Percentiles rank a stretch among this genome's conserved stretches.
These are phyloP conservation scores for Platygyra sinensis DNA, from an alignment of 64 coral and sea anemone species.

Conservation along the genomic window DNA sequence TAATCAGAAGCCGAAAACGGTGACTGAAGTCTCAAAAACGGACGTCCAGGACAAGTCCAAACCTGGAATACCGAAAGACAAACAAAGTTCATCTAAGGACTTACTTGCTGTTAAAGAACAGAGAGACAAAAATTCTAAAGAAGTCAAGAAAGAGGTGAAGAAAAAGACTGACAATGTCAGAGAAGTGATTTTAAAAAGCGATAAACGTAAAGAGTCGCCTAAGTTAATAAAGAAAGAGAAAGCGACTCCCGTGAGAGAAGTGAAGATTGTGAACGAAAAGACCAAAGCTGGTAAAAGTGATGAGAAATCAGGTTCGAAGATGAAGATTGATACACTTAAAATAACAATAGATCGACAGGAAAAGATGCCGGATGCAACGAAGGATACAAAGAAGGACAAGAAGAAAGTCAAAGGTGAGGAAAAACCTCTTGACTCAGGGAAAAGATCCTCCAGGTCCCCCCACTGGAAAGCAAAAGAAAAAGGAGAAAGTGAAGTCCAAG, in stretches of 20 bases:
- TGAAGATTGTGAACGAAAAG: slow-evolving; percentile 21
- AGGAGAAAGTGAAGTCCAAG: slow-evolving; percentile 26
- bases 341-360: slow-evolving; percentile 31
- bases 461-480: slow-evolving; percentile 33
- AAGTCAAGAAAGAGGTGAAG: not conserved
- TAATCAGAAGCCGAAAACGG: not conserved
- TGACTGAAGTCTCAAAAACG: not conserved
- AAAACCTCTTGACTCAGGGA: not conserved
- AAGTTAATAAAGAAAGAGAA: slow-evolving; percentile 10
- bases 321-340: slow-evolving; percentile 6
- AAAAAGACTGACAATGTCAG: slow-evolving; percentile 23
- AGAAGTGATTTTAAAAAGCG: slow-evolving; percentile 41
- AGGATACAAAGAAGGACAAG: not conserved
- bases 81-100: not conserved
- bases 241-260: slow-evolving; percentile 1
- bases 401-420: not conserved
- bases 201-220: slow-evolving; percentile 18
- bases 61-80: not conserved
- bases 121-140: not conserved
- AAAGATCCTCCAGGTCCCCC: slow-evolving; percentile 23
- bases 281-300: not conserved
- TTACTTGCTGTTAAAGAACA: slow-evolving; percentile 3
- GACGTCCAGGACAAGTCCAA: not conserved
- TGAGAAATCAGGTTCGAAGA: slow-evolving; percentile 10
- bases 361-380: not conserved